phyloP scores from a whole-genome alignment of 2,113 vertebrate genomes.

The Clupea harengus region DNA sequence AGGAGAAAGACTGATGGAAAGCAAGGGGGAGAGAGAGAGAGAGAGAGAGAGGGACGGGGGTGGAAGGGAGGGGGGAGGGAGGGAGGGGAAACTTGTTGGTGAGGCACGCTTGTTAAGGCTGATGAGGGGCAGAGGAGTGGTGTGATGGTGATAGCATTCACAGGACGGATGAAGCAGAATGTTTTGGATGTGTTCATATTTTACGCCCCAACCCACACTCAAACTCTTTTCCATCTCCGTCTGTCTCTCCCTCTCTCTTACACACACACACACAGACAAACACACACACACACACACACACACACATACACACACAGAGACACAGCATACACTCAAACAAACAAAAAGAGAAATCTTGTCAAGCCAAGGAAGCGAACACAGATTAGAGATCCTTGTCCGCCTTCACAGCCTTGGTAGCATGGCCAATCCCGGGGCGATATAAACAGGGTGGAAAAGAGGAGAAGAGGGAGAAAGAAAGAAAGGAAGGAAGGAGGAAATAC shows the following conservation, averaged over 20 bases:
- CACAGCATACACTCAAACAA: slow-evolving; percentile 6
- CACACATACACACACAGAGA: slow-evolving; percentile 33
- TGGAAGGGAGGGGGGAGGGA: not conserved
- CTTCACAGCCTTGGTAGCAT: slow-evolving; percentile 61
- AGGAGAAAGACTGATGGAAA: slow-evolving; percentile 22
- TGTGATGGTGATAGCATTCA: slow-evolving; percentile 43
- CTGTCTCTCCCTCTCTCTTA: not conserved
- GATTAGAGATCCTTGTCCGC: slow-evolving; percentile 72
- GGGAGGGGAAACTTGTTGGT: slow-evolving; percentile 28
- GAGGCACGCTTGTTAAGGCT: slow-evolving; percentile 26
- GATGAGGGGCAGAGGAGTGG: slow-evolving; percentile 40
- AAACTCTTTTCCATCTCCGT: not conserved
- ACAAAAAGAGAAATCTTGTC: slow-evolving; percentile 65
- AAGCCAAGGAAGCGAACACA: slow-evolving; percentile 61
- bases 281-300: slow-evolving; percentile 39
- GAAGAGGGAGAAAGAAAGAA: not conserved
- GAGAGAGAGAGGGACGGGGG: not conserved
- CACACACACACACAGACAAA: slow-evolving; percentile 31
- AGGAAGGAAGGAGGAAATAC: not conserved
- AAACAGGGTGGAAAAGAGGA: not conserved
- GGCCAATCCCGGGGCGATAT: slow-evolving; percentile 72
- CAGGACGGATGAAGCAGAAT: slow-evolving; percentile 27
- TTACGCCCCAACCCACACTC: slow-evolving; percentile 32
- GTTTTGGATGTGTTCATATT: slow-evolving; percentile 34
- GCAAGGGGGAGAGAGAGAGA: not conserved